Conservation (phyloP, 2,888 invertebrate genomes). For the Monoplex corrugatus region DNA sequence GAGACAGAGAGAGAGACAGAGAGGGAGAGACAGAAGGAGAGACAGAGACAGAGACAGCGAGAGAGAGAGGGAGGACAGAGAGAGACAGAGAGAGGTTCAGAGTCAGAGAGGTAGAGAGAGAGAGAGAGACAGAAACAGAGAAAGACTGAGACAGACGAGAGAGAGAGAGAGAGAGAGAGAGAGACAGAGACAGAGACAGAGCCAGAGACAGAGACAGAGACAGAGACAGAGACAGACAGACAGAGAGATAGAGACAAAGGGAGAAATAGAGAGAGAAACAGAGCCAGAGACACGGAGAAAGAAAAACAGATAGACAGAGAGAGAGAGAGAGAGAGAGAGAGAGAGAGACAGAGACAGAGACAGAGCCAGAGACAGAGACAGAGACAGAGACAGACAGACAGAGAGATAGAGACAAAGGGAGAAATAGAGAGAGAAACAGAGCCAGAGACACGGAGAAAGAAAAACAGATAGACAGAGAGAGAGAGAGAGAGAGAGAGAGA, state of each 20-base stretch:
- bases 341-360: not conserved
- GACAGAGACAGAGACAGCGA: not conserved
- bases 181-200: not conserved
- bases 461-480: too few species aligned
- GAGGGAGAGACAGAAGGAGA: not conserved
- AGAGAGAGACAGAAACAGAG: not conserved
- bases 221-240: too few species aligned
- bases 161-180: not conserved
- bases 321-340: too few species aligned
- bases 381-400: not conserved
- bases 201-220: too few species aligned
- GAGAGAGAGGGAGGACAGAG: not conserved
- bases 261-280: too few species aligned
- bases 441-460: too few species aligned
- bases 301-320: too few species aligned
- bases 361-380: not conserved
- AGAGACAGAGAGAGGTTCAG: not conserved
- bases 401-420: not conserved
- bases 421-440: not conserved
- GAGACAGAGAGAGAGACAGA: conserved; percentile 1
- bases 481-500: not conserved
- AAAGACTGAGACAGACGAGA: too few species aligned
- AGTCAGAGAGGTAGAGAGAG: not conserved
- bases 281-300: too few species aligned
- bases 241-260: too few species aligned